Evolutionary conservation across 2,113 vertebrate species (phyloP).

Genomic region (Phrynocephalus versicolor): DNA sequence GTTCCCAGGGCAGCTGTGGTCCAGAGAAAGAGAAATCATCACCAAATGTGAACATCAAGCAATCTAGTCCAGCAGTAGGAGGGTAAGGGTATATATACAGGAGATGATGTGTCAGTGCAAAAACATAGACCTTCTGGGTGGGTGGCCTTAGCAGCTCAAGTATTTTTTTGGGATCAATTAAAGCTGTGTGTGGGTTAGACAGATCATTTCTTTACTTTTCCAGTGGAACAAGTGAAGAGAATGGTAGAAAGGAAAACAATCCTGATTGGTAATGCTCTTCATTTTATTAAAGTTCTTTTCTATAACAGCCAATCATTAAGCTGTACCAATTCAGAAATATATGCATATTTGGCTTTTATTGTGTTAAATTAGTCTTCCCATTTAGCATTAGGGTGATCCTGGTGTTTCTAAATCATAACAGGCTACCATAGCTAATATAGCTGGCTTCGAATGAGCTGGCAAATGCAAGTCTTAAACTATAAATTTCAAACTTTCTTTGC

Average conservation of each 20-base stretch:
- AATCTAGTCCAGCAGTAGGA: background rate
- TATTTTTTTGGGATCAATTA: constrained; percentile 4
- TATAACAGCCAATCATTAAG: background rate
- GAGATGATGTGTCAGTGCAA: constrained; percentile 8
- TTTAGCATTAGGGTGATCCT: constrained; percentile 58
- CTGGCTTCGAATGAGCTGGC: constrained; percentile 72
- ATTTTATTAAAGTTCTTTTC: background rate
- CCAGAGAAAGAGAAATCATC: background rate
- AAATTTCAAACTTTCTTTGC: constrained; percentile 41
- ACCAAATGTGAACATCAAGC: background rate
- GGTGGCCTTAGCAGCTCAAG: background rate
- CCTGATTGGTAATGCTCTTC: background rate
- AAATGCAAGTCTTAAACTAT: constrained; percentile 73
- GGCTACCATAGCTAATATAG: constrained; percentile 59
- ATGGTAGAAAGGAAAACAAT: background rate
- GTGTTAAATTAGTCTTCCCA: constrained; percentile 27
- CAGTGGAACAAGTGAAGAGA: constrained; percentile 7
- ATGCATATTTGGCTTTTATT: background rate
- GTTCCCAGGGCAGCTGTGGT: background rate
- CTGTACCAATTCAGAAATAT: background rate
- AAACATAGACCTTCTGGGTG: constrained; percentile 4
- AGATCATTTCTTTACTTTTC: background rate
- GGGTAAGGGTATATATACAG: constrained; percentile 5
- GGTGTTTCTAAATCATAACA: constrained; percentile 66
- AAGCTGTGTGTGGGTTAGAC: background rate